Base-by-base conservation (phyloP, 2,888 invertebrate genomes). In the Sericinus montela region DNA sequence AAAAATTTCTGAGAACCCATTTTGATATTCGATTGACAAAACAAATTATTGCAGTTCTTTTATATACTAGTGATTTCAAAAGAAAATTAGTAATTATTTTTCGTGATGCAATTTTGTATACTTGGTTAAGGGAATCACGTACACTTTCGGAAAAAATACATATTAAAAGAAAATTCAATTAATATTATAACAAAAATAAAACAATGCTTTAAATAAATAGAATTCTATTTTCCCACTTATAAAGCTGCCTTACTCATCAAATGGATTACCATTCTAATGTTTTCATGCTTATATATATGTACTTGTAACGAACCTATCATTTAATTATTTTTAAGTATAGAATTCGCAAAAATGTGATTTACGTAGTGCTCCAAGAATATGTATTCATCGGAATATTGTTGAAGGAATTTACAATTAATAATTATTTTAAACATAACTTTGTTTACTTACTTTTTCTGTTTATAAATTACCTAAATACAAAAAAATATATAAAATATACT, bases 1-100 rank as follows among this genome's bases (percentile, higher is more conserved):
- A 66, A 53, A 47, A 68, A 45, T 59, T 63, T 65, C 46, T 58
- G 58, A 52, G 60, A 65, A 62, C 57, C 67, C 83, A 83, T 83
- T 69, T 72, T 69, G 60, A 53, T 52, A 59, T 59, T 56, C 59
- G 55, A 71, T 61, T 77, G 71, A 70, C 60, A 53, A 58, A 52
- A 53, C 56, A 50, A 32, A 45, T 51, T 58, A 59, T 48, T 53
- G 54, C 57, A 61, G 59, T 59, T 64, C 62, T 60, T 73, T 70
- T 82, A 78, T 82, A 83, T 74, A 75, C 64, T 61, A 59, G 52
- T 48, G 53, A 60, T 83, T 81, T 72, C 80, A 74, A 80, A 81
- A 81, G 56, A 53, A 51, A 62, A 65, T 48, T 59, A 65, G 68
- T 73, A 65, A 75, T 62, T 64, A 67, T 58, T 47, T 43, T 55